Percentiles rank a stretch among this genome's conserved stretches.
Evolutionary conservation across 2,888 invertebrate species (phyloP).

Genomic region (Aphelenchoides bicaudatus): DNA sequence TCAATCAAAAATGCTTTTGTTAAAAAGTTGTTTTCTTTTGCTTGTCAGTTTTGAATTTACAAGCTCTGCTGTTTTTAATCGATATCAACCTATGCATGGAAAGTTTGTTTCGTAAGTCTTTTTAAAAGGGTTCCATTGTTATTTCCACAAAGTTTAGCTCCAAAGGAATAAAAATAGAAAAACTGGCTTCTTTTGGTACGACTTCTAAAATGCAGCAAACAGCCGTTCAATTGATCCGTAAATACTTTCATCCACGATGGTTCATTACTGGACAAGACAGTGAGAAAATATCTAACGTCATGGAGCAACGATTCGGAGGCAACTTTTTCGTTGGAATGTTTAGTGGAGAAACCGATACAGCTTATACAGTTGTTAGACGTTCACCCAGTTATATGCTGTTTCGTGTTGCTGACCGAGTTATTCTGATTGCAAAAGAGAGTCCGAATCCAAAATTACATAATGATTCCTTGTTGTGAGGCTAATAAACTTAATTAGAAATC

Average conservation of each 20-base stretch:
- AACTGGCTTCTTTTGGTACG: not conserved
- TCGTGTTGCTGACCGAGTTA: slow-evolving; percentile 29
- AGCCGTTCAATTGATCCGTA: not conserved
- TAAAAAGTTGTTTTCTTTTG: too few relatives aligned
- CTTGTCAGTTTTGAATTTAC: too few relatives aligned
- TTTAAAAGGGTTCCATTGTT: not conserved
- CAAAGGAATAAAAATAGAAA: not conserved
- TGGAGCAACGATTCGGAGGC: slow-evolving; percentile 35
- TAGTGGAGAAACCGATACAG: slow-evolving; percentile 30
- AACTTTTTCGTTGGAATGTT: slow-evolving; percentile 40
- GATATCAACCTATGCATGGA: not conserved
- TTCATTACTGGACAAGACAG: not conserved
- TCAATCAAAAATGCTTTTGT: too few relatives aligned
- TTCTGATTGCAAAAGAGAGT: slow-evolving; percentile 35
- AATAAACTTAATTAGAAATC: too few relatives aligned
- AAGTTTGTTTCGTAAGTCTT: not conserved
- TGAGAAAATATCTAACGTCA: slow-evolving; percentile 5
- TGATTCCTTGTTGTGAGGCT: too few relatives aligned
- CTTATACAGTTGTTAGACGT: slow-evolving; percentile 40
- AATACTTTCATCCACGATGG: not conserved
- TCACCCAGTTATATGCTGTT: slow-evolving; percentile 37
- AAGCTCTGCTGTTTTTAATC: slow-evolving; percentile 1
- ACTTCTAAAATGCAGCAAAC: not conserved
- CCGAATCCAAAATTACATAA: not conserved
- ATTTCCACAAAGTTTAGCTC: not conserved